Base-by-base conservation (phyloP, 92 coral and sea anemone species). In the Zoanthus sansibaricus region DNA sequence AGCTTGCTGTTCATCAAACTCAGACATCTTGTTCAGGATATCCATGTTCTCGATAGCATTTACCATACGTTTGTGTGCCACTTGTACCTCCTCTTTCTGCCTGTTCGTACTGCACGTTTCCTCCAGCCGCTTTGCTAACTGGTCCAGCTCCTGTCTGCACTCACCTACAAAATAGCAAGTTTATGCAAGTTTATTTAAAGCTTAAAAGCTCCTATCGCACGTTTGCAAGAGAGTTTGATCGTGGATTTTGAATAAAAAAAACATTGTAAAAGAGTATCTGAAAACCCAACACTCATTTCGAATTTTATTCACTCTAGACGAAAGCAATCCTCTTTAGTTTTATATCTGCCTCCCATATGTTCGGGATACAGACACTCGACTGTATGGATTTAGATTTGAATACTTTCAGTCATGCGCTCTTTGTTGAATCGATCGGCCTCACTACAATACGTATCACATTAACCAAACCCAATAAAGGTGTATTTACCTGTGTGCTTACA, bases 111-210 rank as follows among this genome's bases (percentile, higher is more conserved):
- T 11, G 25, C 73, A 82, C n/a, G 75, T 76, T 61, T 82, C 86
- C 49, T 37, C 72, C 20, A 82, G 70, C 76, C 48, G 20, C 58
- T 82, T 82, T 62, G 73, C 76, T 61, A 56, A 56, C 17, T 56
- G 64, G 17, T 56, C 64, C 17, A 56, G 64, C 64, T 56, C 64
- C 64, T 56, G 64, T 56, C 64, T 56, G 64, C 64, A 56, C 64
- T 56, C 64, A 56, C 64, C 64, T 56, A 56, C 15, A 56, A 56
- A 56, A 56, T 56, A 56, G 16, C 64, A 56, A 56, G 64, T 56
- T 56, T 56, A 56, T 56, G 64, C 64, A 9, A 4, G 64, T 56
- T 56, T 56, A 56, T 56, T 9, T 56, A 56, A 56, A 15, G 64
- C 64, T 56, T 56, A 56, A 56, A 56, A 56, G 15, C 64, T 56